Percentiles rank a stretch among this genome's conserved stretches.
phyloP scores from a whole-genome alignment of 2,113 vertebrate genomes.

The Vulpes ferrilata region DNA sequence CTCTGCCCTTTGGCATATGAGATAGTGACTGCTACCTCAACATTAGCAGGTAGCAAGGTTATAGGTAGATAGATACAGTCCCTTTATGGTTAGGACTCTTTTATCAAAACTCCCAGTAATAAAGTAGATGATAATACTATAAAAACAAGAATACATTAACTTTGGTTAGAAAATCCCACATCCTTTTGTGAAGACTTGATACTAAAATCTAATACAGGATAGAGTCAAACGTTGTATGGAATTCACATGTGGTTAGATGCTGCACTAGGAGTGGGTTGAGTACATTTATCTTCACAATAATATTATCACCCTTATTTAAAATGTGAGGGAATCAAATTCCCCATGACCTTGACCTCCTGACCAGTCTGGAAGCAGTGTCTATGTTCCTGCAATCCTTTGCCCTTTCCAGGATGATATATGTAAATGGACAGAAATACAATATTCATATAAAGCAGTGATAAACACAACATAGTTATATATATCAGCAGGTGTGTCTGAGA shows the following conservation, averaged over 20 bases:
- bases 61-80: background rate
- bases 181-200: background rate
- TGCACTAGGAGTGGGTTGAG: background rate
- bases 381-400: background rate
- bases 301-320: background rate
- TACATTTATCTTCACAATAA: background rate
- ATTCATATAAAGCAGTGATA: background rate
- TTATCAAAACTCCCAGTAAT: background rate
- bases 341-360: background rate
- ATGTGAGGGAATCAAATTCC: background rate
- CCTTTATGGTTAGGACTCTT: background rate
- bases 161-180: slow-evolving; percentile 11
- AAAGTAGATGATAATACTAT: background rate
- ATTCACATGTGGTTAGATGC: background rate
- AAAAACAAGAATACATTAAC: background rate
- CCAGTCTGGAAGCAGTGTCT: background rate
- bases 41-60: background rate
- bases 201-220: background rate
- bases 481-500: background rate
- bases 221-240: background rate
- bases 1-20: background rate
- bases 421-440: background rate
- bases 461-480: background rate
- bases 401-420: background rate
- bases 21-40: background rate